A percentile compares a stretch with the other conserved stretches of the same genome.
Conservation (phyloP, 2,797 vertebrate genomes). For the Decapterus maruadsi region DNA sequence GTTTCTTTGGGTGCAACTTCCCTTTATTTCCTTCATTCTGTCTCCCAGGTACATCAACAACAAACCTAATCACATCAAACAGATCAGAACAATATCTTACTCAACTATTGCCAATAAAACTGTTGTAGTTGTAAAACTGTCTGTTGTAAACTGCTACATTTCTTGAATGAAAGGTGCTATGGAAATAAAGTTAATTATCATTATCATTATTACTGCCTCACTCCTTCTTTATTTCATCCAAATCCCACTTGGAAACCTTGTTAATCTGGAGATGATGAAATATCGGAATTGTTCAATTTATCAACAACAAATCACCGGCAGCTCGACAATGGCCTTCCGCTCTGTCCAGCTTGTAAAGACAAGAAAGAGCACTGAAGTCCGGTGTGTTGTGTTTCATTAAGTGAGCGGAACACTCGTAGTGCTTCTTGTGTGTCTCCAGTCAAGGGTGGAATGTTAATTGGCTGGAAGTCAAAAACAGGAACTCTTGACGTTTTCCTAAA, state of each 20-base stretch:
- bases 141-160: no score
- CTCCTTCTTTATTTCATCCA: no score
- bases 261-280: constrained; percentile 16
- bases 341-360: constrained; percentile 3
- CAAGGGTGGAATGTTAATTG: constrained; percentile 61
- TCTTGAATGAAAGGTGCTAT: no score
- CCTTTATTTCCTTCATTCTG: no score
- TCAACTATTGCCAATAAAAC: no score
- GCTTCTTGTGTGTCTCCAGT: constrained; percentile 29
- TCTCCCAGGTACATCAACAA: no score
- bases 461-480: constrained; percentile 67
- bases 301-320: constrained; percentile 39
- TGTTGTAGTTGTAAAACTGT: no score
- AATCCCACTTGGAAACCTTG: constrained; percentile 9
- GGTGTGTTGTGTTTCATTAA: constrained; percentile 39
- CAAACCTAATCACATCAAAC: no score
- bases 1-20: no score
- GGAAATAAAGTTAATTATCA: no score
- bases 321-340: constrained; percentile 32
- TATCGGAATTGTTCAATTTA: constrained; percentile 22
- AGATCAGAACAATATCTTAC: no score
- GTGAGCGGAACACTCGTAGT: constrained; percentile 43
- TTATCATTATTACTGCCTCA: no score
- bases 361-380: constrained; percentile 37
- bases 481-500: constrained; percentile 66